These are phyloP conservation scores for Sebastes oblongus DNA, from an alignment of 2,797 vertebrate genomes.

Conservation along the genomic window DNA sequence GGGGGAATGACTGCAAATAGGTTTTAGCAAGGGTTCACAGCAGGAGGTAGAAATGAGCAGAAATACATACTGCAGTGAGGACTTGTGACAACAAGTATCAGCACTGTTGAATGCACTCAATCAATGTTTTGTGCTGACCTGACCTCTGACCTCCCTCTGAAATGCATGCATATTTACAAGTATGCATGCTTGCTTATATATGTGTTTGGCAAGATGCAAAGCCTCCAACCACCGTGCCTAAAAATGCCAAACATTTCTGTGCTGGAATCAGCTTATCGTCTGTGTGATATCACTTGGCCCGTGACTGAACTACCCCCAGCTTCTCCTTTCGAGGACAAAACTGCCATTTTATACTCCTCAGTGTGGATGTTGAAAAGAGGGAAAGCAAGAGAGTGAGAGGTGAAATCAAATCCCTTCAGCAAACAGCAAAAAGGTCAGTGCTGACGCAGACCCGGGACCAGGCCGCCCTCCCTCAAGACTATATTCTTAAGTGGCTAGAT, in stretches of 20 bases:
- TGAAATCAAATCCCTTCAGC: constrained; percentile 84
- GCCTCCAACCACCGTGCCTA: neutral
- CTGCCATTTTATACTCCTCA: constrained; percentile 73
- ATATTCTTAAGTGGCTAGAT: constrained; percentile 75
- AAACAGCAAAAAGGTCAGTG: constrained; percentile 86
- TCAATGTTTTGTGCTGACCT: neutral
- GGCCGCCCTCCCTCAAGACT: constrained; percentile 71
- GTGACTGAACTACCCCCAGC: constrained; percentile 43
- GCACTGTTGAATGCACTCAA: neutral
- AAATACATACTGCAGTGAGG: neutral
- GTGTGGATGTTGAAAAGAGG: constrained; percentile 69
- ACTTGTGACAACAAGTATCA: neutral
- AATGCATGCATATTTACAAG: neutral
- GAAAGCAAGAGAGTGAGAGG: constrained; percentile 55
- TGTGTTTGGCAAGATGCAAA: neutral
- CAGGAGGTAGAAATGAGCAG: neutral
- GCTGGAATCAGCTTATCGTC: constrained; percentile 20
- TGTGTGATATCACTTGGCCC: constrained; percentile 49
- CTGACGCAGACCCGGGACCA: constrained; percentile 80
- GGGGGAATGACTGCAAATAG: neutral
- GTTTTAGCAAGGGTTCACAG: constrained; percentile 11
- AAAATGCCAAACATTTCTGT: constrained; percentile 20
- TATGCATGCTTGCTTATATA: neutral
- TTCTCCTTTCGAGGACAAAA: constrained; percentile 68
- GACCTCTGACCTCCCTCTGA: constrained; percentile 1